These are phyloP conservation scores for Carassius auratus DNA, from an alignment of 2,113 vertebrate species.

Conservation along the genomic window DNA sequence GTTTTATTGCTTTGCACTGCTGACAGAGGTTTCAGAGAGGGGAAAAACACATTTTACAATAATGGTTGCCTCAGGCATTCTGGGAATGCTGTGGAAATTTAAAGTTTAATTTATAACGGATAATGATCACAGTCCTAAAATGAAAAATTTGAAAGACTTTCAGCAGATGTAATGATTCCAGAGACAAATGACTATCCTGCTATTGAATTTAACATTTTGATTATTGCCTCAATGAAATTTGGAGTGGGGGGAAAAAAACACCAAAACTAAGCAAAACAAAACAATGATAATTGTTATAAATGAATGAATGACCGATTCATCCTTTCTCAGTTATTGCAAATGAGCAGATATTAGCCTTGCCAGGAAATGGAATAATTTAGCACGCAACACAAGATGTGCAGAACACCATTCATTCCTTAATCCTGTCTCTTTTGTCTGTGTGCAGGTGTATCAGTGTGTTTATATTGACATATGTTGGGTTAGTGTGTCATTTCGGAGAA, in stretches of 20 bases:
- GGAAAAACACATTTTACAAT: conserved; percentile 38
- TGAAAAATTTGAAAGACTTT: conserved; percentile 60
- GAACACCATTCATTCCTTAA: background rate
- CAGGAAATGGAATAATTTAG: conserved; percentile 35
- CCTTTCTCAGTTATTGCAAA: conserved; percentile 57
- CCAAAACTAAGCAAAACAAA: conserved; percentile 57
- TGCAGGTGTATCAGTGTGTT: conserved; percentile 30
- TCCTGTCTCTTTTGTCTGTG: background rate
- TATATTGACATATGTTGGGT: background rate
- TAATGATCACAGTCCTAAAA: conserved; percentile 58
- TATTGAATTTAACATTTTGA: conserved; percentile 62
- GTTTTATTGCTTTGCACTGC: conserved; percentile 24
- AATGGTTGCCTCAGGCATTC: conserved; percentile 34
- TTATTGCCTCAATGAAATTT: conserved; percentile 64
- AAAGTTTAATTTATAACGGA: conserved; percentile 53
- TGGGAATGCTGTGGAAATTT: conserved; percentile 47
- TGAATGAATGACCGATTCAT: conserved; percentile 61
- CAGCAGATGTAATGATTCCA: conserved; percentile 62
- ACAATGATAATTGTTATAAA: conserved; percentile 64
- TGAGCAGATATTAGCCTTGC: conserved; percentile 54
- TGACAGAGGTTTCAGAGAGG: conserved; percentile 23
- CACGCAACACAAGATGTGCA: background rate
- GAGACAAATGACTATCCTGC: conserved; percentile 59
- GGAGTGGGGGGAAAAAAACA: conserved; percentile 45
- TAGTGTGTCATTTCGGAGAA: background rate